phyloP scores from a whole-genome alignment of 2,797 vertebrate genomes.

The Notoglanidium macrostoma region DNA sequence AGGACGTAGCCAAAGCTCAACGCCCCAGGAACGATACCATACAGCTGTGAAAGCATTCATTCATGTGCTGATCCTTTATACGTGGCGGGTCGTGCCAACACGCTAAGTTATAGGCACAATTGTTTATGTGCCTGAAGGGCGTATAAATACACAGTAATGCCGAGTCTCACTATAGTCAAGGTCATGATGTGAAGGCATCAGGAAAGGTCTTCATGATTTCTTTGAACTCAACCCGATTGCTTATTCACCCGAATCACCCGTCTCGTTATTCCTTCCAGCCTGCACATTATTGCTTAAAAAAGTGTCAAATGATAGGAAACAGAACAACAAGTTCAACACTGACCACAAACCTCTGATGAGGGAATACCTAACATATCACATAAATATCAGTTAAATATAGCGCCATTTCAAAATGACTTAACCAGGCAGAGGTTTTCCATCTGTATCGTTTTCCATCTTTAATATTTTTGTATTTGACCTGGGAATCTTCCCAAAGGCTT shows the following conservation, averaged over 20 bases:
- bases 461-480: conserved; percentile 63
- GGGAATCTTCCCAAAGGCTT: conserved; percentile 71
- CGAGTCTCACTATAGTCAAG: not conserved
- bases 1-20: not conserved
- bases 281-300: not conserved
- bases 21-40: not conserved
- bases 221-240: not conserved
- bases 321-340: not conserved
- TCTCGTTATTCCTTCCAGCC: not conserved
- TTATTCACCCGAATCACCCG: not conserved
- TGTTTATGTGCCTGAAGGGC: not conserved
- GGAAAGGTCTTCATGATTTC: conserved; percentile 4
- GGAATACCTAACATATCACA: conserved; percentile 70
- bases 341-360: conserved; percentile 5
- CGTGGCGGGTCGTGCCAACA: not conserved
- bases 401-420: conserved; percentile 62
- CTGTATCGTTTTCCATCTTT: conserved; percentile 56
- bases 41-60: conserved; percentile 41
- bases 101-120: not conserved
- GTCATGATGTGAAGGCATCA: conserved; percentile 12
- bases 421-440: conserved; percentile 66
- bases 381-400: conserved; percentile 80
- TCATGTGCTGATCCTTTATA: not conserved
- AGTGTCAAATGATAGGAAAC: not conserved
- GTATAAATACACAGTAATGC: not conserved